Evolutionary conservation across 2,797 vertebrate genomes (phyloP), one percentile per base, ranked within the genome.

Genomic region (Telmatherina bonti): DNA sequence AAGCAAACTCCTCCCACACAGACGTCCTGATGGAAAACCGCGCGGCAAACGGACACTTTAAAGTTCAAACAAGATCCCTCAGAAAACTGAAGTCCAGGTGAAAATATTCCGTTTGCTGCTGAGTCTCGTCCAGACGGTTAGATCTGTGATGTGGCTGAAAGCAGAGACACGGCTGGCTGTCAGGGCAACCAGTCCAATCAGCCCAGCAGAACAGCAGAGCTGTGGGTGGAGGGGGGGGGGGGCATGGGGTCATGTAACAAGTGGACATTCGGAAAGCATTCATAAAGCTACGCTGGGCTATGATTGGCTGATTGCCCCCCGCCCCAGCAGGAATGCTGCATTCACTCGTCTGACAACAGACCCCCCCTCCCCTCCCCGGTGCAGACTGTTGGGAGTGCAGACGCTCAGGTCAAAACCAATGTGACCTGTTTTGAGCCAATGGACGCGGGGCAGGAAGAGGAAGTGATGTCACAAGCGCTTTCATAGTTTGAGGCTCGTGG

Each of bases 261-360:
- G 78, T 79, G 55, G 57, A 89, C 92, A 93, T 93, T 93, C 91
- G 93, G 91, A 93, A 86, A 91, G 85, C 86, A 82, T 79, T 85
- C 73, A 90, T 91, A 93, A 93, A 93, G 90, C 91, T 93, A 84
- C 68, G 79, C 86, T 85, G 79, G 83, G 74, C 89, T 89, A 67
- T 87, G 74, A 84, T 81, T 78, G 89, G 91, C 86, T 88, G 84
- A 86, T 87, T 90, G 85, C 77, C 88, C 78, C 70, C 82, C 59
- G 53, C 72, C 70, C 64, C 68, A 27, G 53, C 72, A 59, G 76
- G 51, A 76, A n/a, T 62, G 56, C 69, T 54, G 72, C 77, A 67
- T 60, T 87, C 85, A 78, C 79, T 72, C 80, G 72, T 60, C 65
- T 81, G 84, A 83, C 85, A 74, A n/a, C 83, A 76, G 78, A 11